Evolutionary conservation across 2,113 vertebrate genomes (phyloP).

Genomic region (Theropithecus gelada): DNA sequence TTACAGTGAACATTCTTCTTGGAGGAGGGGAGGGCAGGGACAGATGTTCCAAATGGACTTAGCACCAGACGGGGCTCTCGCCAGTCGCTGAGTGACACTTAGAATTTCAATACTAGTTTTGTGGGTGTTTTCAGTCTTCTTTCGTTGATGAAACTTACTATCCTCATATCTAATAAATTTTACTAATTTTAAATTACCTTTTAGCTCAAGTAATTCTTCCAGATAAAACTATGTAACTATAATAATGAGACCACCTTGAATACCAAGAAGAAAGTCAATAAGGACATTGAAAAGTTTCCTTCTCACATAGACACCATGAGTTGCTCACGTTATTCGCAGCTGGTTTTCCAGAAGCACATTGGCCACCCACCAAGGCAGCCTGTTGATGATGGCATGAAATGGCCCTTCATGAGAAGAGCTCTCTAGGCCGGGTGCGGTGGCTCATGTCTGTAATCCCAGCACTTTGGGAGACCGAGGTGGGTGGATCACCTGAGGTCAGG

Average conservation of each 20-base stretch:
- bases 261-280: neutral
- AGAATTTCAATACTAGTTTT: neutral
- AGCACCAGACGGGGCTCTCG: neutral
- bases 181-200: neutral
- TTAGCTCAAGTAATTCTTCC: neutral
- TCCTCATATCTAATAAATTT: neutral
- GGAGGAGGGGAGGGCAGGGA: neutral
- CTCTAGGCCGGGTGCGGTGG: accelerated
- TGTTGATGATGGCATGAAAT: neutral
- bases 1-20: neutral
- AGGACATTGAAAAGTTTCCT: neutral
- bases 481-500: too few species aligned
- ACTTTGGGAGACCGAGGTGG: too few species aligned
- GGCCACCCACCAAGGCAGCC: conserved; percentile 44
- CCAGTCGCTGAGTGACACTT: neutral
- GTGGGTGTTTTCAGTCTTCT: neutral
- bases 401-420: neutral
- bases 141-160: neutral
- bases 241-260: neutral
- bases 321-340: conserved; percentile 31
- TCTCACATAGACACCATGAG: neutral
- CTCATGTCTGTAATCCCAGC: too few species aligned
- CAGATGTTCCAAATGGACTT: neutral
- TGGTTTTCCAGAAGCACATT: conserved; percentile 45
- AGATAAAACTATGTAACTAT: neutral